A percentile compares a stretch with the other conserved stretches of the same genome.
phyloP scores from a whole-genome alignment of 1,140 invertebrate genomes.

The Dreissena polymorpha region DNA sequence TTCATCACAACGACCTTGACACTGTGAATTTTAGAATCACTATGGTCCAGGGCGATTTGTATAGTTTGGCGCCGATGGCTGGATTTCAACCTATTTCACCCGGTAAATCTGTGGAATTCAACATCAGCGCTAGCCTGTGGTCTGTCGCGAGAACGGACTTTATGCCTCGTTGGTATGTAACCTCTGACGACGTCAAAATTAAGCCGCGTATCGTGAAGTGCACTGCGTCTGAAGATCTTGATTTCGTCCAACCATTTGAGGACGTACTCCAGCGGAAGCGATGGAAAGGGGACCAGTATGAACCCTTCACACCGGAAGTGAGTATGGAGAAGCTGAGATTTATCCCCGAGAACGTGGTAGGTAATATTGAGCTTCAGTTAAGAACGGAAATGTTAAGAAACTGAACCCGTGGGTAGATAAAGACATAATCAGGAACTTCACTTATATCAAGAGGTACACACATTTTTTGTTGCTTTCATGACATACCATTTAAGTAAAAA shows the following conservation, averaged over 20 bases:
- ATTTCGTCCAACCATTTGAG: conserved; percentile 29
- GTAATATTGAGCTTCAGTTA: too few relatives aligned
- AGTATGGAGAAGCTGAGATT: background rate
- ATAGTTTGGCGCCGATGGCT: conserved; percentile 20
- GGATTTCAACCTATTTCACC: conserved; percentile 29
- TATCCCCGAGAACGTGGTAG: background rate
- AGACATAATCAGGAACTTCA: too few relatives aligned
- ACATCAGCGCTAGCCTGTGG: conserved; percentile 15
- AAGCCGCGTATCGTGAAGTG: conserved; percentile 33
- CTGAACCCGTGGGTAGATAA: too few relatives aligned
- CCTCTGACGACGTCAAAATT: background rate
- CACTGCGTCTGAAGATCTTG: conserved; percentile 1
- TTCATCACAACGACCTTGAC: conserved; percentile 3
- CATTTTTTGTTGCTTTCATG: too few relatives aligned
- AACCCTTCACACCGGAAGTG: conserved; percentile 38
- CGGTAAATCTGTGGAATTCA: conserved; percentile 9
- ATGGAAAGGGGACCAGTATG: conserved; percentile 22
- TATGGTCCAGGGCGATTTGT: conserved; percentile 51
- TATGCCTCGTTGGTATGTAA: conserved; percentile 38
- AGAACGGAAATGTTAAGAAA: too few relatives aligned
- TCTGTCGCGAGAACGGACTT: conserved; percentile 40
- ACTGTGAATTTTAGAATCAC: conserved; percentile 5
- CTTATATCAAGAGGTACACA: too few relatives aligned
- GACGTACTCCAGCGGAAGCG: conserved; percentile 35
- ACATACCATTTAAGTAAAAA: too few relatives aligned